Conservation (phyloP, 2,797 vertebrate genomes). For the Hyperoplus immaculatus region DNA sequence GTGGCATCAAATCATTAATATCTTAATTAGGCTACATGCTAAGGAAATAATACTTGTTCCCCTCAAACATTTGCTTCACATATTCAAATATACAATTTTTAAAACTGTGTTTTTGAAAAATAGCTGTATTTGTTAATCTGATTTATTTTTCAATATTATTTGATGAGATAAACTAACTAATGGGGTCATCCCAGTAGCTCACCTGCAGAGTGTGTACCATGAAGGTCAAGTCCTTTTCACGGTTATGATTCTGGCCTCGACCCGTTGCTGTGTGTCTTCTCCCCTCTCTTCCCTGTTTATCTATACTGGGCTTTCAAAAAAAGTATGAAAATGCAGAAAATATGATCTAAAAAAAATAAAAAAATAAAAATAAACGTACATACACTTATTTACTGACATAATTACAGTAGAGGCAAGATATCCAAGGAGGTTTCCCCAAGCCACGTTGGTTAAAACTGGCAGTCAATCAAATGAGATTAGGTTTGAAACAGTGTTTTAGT, state of each 20-base stretch:
- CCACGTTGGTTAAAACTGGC: neutral
- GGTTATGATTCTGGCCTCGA: too few species aligned
- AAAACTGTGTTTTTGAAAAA: neutral
- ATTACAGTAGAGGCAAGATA: neutral
- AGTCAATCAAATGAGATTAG: conserved; percentile 25
- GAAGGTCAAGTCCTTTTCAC: too few species aligned
- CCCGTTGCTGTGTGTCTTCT: too few species aligned
- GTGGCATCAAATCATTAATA: neutral
- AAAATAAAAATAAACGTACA: neutral
- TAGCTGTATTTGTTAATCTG: neutral
- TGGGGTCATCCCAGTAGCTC: too few species aligned
- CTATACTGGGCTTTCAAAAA: too few species aligned
- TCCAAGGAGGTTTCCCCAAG: neutral
- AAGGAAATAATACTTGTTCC: neutral
- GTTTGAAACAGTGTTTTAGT: conserved; percentile 33
- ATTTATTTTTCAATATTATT: neutral
- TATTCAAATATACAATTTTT: neutral
- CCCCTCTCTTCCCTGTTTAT: too few species aligned
- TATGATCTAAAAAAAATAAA: too few species aligned
- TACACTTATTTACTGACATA: neutral
- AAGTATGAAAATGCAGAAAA: too few species aligned
- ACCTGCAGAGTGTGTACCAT: too few species aligned
- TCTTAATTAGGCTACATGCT: neutral
- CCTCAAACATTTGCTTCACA: too few species aligned
- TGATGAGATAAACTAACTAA: too few species aligned